Conservation (phyloP, 2,797 vertebrate genomes). For the Poecilia velifera region DNA sequence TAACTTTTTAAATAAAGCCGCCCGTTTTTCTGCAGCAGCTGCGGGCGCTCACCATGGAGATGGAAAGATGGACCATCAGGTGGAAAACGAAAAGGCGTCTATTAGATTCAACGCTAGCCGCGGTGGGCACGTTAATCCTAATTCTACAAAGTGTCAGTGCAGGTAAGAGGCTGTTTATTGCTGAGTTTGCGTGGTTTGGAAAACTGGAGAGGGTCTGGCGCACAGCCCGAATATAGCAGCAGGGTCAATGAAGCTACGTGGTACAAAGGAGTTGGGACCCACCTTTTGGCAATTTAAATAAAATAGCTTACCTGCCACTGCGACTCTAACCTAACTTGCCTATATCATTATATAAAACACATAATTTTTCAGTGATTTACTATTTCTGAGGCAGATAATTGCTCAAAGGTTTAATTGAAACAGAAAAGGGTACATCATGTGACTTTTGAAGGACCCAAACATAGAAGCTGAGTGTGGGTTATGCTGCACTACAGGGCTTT, state of each 20-base stretch:
- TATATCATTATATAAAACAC: neutral
- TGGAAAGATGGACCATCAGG: conserved; percentile 89
- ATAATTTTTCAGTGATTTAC: neutral
- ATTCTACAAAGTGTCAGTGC: conserved; percentile 87
- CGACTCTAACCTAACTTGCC: neutral
- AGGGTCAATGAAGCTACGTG: neutral
- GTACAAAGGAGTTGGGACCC: neutral
- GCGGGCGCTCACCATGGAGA: conserved; percentile 85
- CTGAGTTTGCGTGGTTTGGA: conserved; percentile 3
- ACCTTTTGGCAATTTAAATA: conserved; percentile 11
- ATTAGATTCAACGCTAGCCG: conserved; percentile 83
- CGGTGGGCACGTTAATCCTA: conserved; percentile 78
- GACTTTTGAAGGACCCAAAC: neutral
- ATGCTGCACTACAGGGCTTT: neutral
- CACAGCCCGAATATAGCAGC: conserved; percentile 14
- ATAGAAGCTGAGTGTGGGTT: neutral
- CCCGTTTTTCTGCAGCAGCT: conserved; percentile 64
- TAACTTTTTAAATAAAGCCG: conserved; percentile 65
- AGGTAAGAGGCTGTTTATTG: conserved; percentile 84
- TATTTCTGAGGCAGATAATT: neutral
- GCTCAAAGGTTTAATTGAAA: neutral
- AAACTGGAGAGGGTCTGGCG: conserved; percentile 25
- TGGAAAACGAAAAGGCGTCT: conserved; percentile 93
- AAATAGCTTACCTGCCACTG: neutral
- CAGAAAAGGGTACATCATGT: neutral